Evolutionary conservation across 2,113 vertebrate genomes (phyloP).

Genomic region (Neomonachus schauinslandi): DNA sequence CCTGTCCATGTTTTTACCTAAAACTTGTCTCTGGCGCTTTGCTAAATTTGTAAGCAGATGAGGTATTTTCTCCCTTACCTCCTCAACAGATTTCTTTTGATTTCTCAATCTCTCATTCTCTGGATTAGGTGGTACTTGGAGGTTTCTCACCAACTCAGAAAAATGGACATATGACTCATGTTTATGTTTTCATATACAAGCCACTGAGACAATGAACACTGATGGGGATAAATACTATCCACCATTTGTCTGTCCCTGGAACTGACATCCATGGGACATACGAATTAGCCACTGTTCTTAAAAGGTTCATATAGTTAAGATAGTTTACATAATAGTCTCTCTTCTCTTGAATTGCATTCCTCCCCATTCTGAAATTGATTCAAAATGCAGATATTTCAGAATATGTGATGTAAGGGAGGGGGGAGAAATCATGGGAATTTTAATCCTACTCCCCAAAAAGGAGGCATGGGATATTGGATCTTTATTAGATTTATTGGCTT

Average conservation of each 20-base stretch:
- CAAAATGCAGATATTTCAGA: slow-evolving; percentile 14
- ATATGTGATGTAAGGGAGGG: background rate
- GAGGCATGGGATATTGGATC: background rate
- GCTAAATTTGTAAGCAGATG: background rate
- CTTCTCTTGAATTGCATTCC: background rate
- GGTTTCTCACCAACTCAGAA: background rate
- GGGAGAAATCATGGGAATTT: background rate
- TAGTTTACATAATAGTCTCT: background rate
- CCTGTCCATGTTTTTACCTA: background rate
- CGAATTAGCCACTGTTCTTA: background rate
- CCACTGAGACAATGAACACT: background rate
- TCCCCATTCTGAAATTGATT: background rate
- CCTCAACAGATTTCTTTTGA: background rate
- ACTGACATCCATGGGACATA: background rate
- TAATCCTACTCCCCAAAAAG: background rate
- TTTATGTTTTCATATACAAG: background rate
- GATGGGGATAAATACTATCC: background rate
- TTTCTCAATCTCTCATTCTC: slow-evolving; percentile 38
- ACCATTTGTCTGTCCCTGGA: background rate
- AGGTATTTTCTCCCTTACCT: background rate
- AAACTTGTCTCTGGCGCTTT: background rate
- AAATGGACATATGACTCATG: background rate
- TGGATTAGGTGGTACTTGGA: background rate
- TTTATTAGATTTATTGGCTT: background rate
- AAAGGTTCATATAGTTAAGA: background rate